Evolutionary conservation across 1,140 invertebrate genomes (phyloP).

Genomic region (Atta colombica): DNA sequence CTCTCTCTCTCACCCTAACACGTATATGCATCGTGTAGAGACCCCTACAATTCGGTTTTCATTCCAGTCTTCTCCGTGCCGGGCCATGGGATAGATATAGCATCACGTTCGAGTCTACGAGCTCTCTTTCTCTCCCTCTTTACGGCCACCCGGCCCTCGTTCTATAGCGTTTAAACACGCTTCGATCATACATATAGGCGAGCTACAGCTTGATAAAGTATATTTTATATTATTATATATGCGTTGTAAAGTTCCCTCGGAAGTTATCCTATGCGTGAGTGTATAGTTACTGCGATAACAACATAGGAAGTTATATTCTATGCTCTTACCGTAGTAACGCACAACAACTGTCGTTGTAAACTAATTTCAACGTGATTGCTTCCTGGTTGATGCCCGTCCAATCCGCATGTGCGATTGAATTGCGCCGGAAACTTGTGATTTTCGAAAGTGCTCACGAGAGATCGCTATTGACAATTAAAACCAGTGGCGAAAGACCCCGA

Average conservation of each 20-base stretch:
- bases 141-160: conserved; percentile 31
- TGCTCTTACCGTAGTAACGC: background rate
- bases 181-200: conserved; percentile 15
- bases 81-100: conserved; percentile 75
- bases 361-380: background rate
- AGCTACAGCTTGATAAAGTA: background rate
- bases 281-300: too few relatives aligned
- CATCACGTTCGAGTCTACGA: conserved; percentile 24
- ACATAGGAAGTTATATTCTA: too few relatives aligned
- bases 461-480: background rate
- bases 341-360: background rate
- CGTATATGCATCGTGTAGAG: conserved; percentile 74
- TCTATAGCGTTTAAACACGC: background rate
- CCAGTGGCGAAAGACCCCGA: background rate
- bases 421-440: background rate
- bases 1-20: conserved; percentile 59
- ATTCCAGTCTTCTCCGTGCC: conserved; percentile 82
- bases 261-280: conserved; percentile 14
- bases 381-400: background rate
- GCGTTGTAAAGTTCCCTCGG: background rate
- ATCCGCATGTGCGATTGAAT: conserved; percentile 4
- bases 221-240: background rate
- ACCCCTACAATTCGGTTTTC: conserved; percentile 83
- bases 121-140: conserved; percentile 17
- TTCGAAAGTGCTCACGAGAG: background rate